Evolutionary conservation across 2,888 invertebrate genomes (phyloP), one percentile per base, ranked within the genome.

Genomic region (Amiota mariae): DNA sequence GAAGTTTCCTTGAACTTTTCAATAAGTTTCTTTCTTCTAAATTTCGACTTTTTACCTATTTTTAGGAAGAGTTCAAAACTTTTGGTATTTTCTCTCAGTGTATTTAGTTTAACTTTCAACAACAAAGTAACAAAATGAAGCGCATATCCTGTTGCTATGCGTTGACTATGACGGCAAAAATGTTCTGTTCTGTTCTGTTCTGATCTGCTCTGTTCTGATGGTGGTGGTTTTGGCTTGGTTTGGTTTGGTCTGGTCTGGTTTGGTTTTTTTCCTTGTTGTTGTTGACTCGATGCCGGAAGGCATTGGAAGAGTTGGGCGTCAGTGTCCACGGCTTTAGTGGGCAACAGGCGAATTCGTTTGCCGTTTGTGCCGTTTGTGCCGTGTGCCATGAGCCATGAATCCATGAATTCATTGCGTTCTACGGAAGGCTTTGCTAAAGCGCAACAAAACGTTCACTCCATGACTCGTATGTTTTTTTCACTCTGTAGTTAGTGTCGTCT

Each of bases 391-490:
- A 59, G 20, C 59, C 20, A 18, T 66, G 11, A 66, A 10, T 36
- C 36, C 36, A 36, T 36, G 36, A 36, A 36, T 36, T 36, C 47
- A 66, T 46, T 10, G 48, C 24, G 24, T 36, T 18, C 51, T 51
- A 15, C 51, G 67, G 67, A 68, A 51, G 67, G 67, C 67, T 68
- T 12, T 54, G 67, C 67, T 68, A 68, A 68, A 68, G 67, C 67
- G 67, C 67, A 68, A 68, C 67, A 51, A 68, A 68, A 68, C 67
- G 67, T 68, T 68, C 67, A 68, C 67, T 68, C 67, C 63, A 63
- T 63, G 63, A 12, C 36, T 36, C 36, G 4, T 36, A 36, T 36
- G 36, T 36, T 36, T 36, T 36, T 36, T 24, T 24, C 24, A 24
- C 24, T 36, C 36, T 6, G 36, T 36, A 36, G 3, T 36, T 36